phyloP scores from a whole-genome alignment of 1,140 invertebrate genomes.

The Copidosoma floridanum region DNA sequence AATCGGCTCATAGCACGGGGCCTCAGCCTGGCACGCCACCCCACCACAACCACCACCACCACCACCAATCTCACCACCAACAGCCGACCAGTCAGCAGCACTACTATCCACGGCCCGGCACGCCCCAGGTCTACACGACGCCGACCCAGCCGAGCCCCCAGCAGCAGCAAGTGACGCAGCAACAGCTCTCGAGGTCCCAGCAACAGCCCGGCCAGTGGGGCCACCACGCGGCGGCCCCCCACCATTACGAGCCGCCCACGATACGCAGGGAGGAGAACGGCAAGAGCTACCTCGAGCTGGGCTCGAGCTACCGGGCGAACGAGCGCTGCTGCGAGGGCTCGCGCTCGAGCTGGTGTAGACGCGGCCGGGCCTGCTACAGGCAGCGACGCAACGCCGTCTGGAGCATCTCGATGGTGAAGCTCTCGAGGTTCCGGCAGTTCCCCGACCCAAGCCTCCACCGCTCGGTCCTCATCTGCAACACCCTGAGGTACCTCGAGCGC shows the following conservation, averaged over 20 bases:
- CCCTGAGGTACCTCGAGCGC: conserved; percentile 82
- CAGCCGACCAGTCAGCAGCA: neutral
- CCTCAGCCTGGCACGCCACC: conserved; percentile 21
- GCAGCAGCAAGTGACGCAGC: conserved; percentile 35
- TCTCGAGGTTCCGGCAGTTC: conserved; percentile 82
- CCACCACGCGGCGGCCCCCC: conserved; percentile 39
- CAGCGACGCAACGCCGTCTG: conserved; percentile 84
- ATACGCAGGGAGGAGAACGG: conserved; percentile 86
- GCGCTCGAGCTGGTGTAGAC: conserved; percentile 70
- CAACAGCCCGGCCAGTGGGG: conserved; percentile 49
- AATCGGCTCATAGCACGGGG: neutral
- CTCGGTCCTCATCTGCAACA: conserved; percentile 93
- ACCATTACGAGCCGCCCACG: conserved; percentile 69
- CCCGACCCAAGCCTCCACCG: conserved; percentile 86
- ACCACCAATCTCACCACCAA: conserved; percentile 8
- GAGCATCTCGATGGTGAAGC: conserved; percentile 89
- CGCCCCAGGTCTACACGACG: neutral
- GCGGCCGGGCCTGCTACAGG: conserved; percentile 74
- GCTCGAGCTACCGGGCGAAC: conserved; percentile 62
- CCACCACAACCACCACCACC: conserved; percentile 8
- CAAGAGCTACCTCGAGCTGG: conserved; percentile 85
- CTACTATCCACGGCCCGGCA: neutral
- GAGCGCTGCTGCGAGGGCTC: conserved; percentile 74
- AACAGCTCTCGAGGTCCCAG: conserved; percentile 29
- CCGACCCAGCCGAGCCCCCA: conserved; percentile 24